These are phyloP conservation scores for Dicaeum eximium DNA, from an alignment of 2,113 vertebrate species.

Conservation along the genomic window DNA sequence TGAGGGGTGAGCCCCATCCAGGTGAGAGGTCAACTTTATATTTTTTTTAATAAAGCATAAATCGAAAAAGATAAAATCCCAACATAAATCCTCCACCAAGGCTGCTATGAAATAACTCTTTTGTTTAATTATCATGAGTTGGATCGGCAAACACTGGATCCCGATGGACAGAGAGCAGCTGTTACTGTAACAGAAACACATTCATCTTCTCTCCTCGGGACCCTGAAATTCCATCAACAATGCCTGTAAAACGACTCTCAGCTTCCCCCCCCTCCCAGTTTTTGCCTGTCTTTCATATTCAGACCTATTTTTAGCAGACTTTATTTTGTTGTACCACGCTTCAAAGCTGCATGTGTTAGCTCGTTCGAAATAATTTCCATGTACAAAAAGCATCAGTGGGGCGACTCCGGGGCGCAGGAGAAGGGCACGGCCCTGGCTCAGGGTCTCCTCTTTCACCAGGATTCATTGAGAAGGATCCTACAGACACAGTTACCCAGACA, in stretches of 20 bases:
- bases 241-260: slow-evolving; percentile 54
- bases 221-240: slow-evolving; percentile 70
- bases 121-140: slow-evolving; percentile 68
- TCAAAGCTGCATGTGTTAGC: neutral
- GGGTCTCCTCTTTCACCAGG: slow-evolving; percentile 12
- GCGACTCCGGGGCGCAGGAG: fast-evolving
- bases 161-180: slow-evolving; percentile 78
- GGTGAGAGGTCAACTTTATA: slow-evolving; percentile 17
- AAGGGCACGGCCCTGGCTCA: neutral
- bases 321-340: slow-evolving; percentile 5
- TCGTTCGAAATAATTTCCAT: neutral
- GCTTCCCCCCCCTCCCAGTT: neutral
- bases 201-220: slow-evolving; percentile 57
- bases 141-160: slow-evolving; percentile 62
- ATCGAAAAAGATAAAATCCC: slow-evolving; percentile 36
- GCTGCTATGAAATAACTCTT: slow-evolving; percentile 66
- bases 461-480: neutral
- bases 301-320: slow-evolving; percentile 75
- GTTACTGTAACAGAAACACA: slow-evolving; percentile 71
- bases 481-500: neutral
- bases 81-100: slow-evolving; percentile 12
- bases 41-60: slow-evolving; percentile 6
- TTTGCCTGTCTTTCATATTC: slow-evolving; percentile 58
- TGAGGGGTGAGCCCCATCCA: neutral
- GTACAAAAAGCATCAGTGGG: fast-evolving